Percentiles rank a stretch among this genome's conserved stretches.
phyloP scores from a whole-genome alignment of 2,797 vertebrate species.

The Sebastes miniatus region DNA sequence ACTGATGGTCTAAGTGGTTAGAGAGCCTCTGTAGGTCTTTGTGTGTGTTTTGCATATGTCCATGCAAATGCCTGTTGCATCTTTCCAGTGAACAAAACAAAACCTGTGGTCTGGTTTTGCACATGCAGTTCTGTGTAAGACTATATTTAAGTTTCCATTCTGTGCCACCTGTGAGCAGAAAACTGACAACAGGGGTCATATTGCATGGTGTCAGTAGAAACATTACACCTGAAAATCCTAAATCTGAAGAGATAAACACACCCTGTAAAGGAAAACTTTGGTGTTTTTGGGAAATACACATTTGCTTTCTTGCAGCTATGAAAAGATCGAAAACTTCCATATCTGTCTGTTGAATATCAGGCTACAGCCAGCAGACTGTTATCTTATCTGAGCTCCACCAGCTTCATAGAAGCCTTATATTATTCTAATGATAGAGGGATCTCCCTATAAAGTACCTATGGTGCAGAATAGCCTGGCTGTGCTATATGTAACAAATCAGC shows the following conservation, averaged over 20 bases:
- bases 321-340: neutral
- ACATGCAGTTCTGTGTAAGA: neutral
- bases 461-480: no score
- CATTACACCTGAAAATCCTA: neutral
- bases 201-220: neutral
- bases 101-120: neutral
- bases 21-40: neutral
- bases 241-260: neutral
- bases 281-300: neutral
- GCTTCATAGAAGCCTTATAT: neutral
- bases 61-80: neutral
- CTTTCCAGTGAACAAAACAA: neutral
- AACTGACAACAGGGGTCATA: neutral
- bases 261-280: neutral
- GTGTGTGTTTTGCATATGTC: neutral
- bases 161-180: neutral
- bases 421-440: neutral
- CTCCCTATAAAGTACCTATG: no score
- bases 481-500: neutral
- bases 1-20: neutral
- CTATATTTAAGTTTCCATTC: neutral
- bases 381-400: neutral
- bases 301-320: neutral
- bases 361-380: neutral
- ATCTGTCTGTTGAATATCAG: neutral